phyloP scores from a whole-genome alignment of 2,113 vertebrate species.

The Eurystomus gularis region DNA sequence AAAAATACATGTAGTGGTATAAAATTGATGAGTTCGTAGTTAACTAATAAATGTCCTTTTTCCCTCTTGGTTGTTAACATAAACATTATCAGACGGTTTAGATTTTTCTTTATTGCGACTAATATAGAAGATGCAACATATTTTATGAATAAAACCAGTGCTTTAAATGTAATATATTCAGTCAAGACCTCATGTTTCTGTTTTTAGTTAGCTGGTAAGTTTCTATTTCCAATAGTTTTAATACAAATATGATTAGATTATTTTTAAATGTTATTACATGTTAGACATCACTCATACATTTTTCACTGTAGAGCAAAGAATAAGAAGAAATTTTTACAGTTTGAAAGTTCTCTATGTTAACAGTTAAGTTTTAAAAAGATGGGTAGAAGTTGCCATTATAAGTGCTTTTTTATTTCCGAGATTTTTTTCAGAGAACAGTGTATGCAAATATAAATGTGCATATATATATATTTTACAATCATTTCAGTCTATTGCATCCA shows the following conservation, averaged over 20 bases:
- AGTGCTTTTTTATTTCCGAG: not conserved
- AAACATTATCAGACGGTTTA: not conserved
- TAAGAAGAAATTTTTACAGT: not conserved
- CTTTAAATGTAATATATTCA: not conserved
- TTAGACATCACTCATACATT: not conserved
- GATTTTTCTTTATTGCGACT: not conserved
- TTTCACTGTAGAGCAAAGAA: not conserved
- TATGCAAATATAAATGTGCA: not conserved
- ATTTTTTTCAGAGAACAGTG: not conserved
- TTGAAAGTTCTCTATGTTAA: not conserved
- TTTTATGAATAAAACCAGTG: constrained; percentile 18
- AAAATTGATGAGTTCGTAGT: not conserved
- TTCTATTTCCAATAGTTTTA: not conserved
- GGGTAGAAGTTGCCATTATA: not conserved
- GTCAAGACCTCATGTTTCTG: constrained; percentile 18
- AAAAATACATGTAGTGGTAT: not conserved
- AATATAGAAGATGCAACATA: not conserved
- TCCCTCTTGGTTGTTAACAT: not conserved
- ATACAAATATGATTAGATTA: not conserved
- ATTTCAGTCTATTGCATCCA: not conserved
- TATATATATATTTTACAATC: not conserved
- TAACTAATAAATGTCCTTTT: not conserved
- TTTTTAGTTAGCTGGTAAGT: not conserved
- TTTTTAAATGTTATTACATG: not conserved
- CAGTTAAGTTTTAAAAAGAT: not conserved